Base-by-base conservation (phyloP, 2,888 invertebrate species). In the Lycocerus yunnanus region DNA sequence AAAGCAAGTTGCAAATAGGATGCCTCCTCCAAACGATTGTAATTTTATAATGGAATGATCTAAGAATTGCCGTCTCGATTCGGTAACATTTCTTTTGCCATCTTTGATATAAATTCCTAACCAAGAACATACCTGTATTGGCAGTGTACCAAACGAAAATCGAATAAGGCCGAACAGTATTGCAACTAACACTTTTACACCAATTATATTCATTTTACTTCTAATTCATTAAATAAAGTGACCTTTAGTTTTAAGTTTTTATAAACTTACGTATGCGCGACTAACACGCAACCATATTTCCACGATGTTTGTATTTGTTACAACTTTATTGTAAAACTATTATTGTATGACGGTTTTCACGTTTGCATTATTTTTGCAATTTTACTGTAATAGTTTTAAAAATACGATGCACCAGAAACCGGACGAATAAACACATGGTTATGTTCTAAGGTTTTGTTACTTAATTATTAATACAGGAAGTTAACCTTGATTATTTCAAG, bases 1-100 rank as follows among this genome's bases (percentile, higher is more conserved):
- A 24, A 95, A 80, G 0, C 94, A 91, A 0, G 95, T 95, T 0
- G 94, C 92, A 2, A 95, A 86, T 2, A 95, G 88, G 16, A 95
- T 93, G 0, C 95, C 95, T 4, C 93, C 95, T 3, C 95, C 95
- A 81, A 94, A 94, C 60, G 89, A 85, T 79, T 88, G 88, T 68
- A 89, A 84, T 68, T 86, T 77, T 15, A 85, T 86, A 61, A 88
- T 80, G 20, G 81, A 81, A 76, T 85, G 85, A 15, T 82, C 84
- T 6, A 87, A 84, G 79, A 83, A 83, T 60, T 81, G 71, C 74
- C 85, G 85, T 71, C 86, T 79, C 74, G 79, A 83, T 60, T 83
- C 81, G 73, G 85, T 85, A 3, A 65, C 68, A 61, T 86, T 84
- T 71, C 84, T 84, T n/a, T 81, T 80, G 1, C 79, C 80, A 8